Base-by-base conservation (phyloP, 23 tunicate species). In the Trididemnum miniatum region DNA sequence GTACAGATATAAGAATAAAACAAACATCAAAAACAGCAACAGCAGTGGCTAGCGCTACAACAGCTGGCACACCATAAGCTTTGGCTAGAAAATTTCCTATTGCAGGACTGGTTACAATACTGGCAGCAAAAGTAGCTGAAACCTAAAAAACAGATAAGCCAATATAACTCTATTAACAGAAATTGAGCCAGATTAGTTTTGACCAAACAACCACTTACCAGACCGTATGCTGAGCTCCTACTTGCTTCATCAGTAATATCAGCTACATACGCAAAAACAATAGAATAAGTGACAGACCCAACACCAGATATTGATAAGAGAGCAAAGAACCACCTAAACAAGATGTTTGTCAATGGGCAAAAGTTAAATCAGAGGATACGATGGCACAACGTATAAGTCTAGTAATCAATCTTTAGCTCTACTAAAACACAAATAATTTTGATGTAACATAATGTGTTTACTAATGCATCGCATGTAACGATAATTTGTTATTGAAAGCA, bases 81-180 rank as follows among this genome's bases (percentile, higher is more conserved):
- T 83, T 78, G 26, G 86, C 78, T 2, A 95, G 0, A 49, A 92
- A 89, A 26, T 87, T 39, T n/a, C 99, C 99, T 34, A 95, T 86
- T 27, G 92, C 96, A 76, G 99, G 99, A 71, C 96, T 89, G 7
- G 89, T 95, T 1, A 95, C 99, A 5, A 95, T 77, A 74, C 92
- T 86, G 33, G 99, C 99, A n/a, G 99, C 99, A 82, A 95, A 95
- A 0, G 99, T 95, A 22, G 99, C 99, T 32, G 99, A 95, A 15
- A 95, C 90, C 98, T 93, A 37, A 38, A 71, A 71, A 44, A 9
- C 9, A 7, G 65, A 2, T 0, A 60, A 60, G 3, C 54, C 54
- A 44, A 44, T 7, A 44, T 15, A 44, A 7, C 9, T 44, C 54
- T 7, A 44, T 44, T 44, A 44, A 44, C 9, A 44, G 15, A 44